Evolutionary conservation across 2,888 invertebrate genomes (phyloP).

Genomic region (Lacanobia oleracea): DNA sequence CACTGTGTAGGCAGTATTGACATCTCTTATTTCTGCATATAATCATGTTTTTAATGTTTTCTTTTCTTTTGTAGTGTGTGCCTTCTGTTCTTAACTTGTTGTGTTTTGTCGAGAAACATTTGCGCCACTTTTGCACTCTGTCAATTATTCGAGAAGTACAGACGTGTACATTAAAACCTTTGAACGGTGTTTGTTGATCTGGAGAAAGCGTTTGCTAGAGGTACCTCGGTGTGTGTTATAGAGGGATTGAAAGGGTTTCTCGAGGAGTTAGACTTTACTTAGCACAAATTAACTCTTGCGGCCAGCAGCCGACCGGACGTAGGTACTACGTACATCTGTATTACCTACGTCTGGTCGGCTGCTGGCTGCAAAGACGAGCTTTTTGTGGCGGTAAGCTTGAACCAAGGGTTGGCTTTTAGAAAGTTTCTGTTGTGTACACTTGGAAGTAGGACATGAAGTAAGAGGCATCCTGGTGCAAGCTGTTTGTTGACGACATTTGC

Average conservation of each 20-base stretch:
- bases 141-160: neutral
- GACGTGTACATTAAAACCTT: neutral
- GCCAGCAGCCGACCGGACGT: too few species aligned
- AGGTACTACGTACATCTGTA: neutral
- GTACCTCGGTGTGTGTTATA: neutral
- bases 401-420: neutral
- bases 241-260: neutral
- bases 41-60: neutral
- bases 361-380: neutral
- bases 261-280: too few species aligned
- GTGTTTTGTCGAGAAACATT: neutral
- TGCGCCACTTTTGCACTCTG: neutral
- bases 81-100: neutral
- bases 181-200: neutral
- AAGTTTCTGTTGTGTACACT: neutral
- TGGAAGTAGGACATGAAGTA: neutral
- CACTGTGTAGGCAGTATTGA: neutral
- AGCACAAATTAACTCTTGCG: too few species aligned
- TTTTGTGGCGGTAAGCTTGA: neutral
- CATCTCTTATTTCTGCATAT: neutral
- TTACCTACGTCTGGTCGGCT: neutral
- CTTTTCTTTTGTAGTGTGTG: constrained; percentile 4
- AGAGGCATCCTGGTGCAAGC: neutral
- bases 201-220: neutral
- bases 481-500: neutral